Percentiles rank a stretch among this genome's conserved stretches.
Evolutionary conservation across 2,113 vertebrate genomes (phyloP).

Genomic region (Terrapene triunguis): DNA sequence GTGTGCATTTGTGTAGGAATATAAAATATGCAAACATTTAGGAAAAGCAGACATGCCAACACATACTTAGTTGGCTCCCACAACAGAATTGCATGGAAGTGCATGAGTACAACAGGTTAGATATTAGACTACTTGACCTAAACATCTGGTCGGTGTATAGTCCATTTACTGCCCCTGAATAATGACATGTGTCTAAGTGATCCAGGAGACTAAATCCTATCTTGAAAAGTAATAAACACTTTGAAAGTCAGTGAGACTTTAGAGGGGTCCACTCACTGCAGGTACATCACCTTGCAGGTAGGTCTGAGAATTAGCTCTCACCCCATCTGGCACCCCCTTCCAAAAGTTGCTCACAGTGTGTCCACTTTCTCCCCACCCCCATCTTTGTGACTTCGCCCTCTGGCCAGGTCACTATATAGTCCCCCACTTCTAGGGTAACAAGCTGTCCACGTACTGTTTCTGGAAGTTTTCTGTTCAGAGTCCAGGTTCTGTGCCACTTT

Average conservation of each 20-base stretch:
- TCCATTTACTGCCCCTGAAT: not conserved
- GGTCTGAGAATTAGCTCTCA: too few relatives aligned
- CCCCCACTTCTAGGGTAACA: not conserved
- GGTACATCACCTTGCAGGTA: too few relatives aligned
- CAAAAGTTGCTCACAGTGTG: not conserved
- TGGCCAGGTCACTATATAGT: not conserved
- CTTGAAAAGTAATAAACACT: not conserved
- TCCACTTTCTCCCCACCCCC: not conserved
- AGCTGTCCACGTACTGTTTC: not conserved
- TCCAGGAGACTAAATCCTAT: slow-evolving; percentile 7
- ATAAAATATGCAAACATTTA: not conserved
- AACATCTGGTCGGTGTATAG: fast-evolving
- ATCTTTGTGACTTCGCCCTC: not conserved
- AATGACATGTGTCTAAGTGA: not conserved
- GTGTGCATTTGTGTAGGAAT: not conserved
- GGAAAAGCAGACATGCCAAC: not conserved
- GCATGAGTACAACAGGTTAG: not conserved
- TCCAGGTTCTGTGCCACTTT: not conserved
- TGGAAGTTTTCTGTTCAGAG: not conserved
- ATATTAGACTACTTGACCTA: not conserved
- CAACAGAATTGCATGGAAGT: not conserved
- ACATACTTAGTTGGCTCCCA: fast-evolving
- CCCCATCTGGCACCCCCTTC: too few relatives aligned
- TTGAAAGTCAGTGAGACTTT: too few relatives aligned
- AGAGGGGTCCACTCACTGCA: too few relatives aligned